Conservation (phyloP, 2,797 vertebrate genomes). For the Gallirallus australis region DNA sequence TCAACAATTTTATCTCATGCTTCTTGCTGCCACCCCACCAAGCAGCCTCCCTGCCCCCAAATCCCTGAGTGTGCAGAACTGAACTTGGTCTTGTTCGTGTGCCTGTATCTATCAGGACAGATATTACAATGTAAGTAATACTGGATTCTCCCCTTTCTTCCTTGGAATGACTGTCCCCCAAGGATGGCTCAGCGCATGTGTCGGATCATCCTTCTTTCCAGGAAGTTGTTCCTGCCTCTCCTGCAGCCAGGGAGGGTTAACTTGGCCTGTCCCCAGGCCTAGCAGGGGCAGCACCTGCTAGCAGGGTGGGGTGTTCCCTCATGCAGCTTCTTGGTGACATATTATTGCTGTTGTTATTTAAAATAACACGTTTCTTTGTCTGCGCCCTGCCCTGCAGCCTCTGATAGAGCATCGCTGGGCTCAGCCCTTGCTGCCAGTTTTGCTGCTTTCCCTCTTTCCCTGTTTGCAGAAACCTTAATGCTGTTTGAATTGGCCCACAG, state of each 20-base stretch:
- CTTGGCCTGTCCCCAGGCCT: background rate
- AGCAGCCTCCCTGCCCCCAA: background rate
- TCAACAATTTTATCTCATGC: background rate
- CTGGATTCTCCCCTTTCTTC: background rate
- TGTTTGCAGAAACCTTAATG: slow-evolving; percentile 43
- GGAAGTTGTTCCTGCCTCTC: background rate
- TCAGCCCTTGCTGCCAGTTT: background rate
- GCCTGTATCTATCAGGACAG: background rate
- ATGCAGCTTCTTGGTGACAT: background rate
- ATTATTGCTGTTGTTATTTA: background rate
- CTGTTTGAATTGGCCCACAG: slow-evolving; percentile 50
- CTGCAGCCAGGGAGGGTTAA: background rate
- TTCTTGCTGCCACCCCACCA: background rate
- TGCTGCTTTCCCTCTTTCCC: slow-evolving; percentile 2
- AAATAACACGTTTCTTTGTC: slow-evolving; percentile 49
- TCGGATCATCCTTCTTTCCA: background rate
- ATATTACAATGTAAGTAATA: background rate
- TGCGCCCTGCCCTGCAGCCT: background rate
- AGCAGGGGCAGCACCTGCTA: slow-evolving; percentile 21
- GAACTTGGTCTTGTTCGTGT: background rate
- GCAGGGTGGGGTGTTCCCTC: background rate
- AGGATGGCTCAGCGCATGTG: background rate
- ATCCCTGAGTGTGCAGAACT: background rate
- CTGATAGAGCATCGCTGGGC: background rate
- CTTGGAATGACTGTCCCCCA: background rate